phyloP scores from a whole-genome alignment of 2,113 vertebrate species.

The Casuarius casuarius region DNA sequence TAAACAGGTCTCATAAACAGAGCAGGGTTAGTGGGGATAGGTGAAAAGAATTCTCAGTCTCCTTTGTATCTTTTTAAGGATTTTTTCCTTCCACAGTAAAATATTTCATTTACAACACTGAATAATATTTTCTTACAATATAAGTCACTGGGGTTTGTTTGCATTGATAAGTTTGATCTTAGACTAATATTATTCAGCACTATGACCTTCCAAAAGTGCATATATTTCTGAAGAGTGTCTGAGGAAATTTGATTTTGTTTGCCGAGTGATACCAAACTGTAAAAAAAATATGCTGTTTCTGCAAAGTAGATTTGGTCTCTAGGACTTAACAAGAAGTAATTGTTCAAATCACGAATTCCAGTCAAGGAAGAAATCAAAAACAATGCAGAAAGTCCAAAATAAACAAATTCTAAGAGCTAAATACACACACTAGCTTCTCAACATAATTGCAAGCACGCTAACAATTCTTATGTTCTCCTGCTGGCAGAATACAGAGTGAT shows the following conservation, averaged over 20 bases:
- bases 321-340: neutral
- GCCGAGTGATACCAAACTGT: neutral
- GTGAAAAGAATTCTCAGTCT: neutral
- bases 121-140: neutral
- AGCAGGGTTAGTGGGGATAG: neutral
- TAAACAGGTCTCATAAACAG: neutral
- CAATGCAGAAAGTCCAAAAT: slow-evolving; percentile 10
- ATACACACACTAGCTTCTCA: neutral
- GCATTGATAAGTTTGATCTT: neutral
- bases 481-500: slow-evolving; percentile 57
- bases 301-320: neutral
- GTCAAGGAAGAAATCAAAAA: neutral
- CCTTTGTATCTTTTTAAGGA: neutral
- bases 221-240: neutral
- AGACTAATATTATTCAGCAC: neutral
- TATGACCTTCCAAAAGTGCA: neutral
- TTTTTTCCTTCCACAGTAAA: neutral
- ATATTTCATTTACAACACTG: neutral
- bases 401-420: slow-evolving; percentile 2
- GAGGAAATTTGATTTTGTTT: neutral
- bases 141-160: neutral
- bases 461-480: slow-evolving; percentile 37
- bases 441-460: neutral
- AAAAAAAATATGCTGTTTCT: neutral
- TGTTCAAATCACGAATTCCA: neutral